Percentiles rank a stretch among this genome's conserved stretches.
These are phyloP conservation scores for Autographa pulchrina DNA, from an alignment of 2,888 invertebrate species.

Conservation along the genomic window DNA sequence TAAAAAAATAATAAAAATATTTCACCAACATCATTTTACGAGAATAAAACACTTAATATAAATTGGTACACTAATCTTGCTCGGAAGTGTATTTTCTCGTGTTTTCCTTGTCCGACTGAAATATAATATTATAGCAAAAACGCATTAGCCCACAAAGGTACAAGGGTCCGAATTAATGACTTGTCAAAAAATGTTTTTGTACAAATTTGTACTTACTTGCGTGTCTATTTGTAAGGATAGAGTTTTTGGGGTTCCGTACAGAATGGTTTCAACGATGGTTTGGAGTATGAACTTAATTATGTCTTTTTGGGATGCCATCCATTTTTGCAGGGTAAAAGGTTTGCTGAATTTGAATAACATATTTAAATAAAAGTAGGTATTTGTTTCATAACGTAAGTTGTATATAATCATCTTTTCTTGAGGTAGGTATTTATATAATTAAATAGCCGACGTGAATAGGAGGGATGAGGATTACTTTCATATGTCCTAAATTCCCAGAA, in stretches of 20 bases:
- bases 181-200: conserved; percentile 43
- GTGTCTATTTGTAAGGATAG: background rate
- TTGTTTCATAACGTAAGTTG: no score
- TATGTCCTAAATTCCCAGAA: background rate
- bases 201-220: conserved; percentile 28
- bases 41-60: conserved; percentile 2
- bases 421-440: no score
- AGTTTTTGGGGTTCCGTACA: background rate
- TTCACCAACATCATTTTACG: background rate
- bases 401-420: no score
- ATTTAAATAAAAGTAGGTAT: no score
- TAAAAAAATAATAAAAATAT: background rate
- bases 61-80: conserved; percentile 16
- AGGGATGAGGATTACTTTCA: no score
- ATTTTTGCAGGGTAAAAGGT: background rate
- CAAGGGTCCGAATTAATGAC: conserved; percentile 49
- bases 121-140: conserved; percentile 44
- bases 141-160: conserved; percentile 63
- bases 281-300: background rate
- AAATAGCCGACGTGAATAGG: no score
- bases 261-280: background rate
- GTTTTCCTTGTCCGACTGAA: conserved; percentile 29
- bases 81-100: conserved; percentile 37
- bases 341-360: no score
- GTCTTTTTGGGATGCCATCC: background rate